Percentiles rank a stretch among this genome's conserved stretches.
Conservation (phyloP, 2,113 vertebrate species). For the Aldabrachelys gigantea region DNA sequence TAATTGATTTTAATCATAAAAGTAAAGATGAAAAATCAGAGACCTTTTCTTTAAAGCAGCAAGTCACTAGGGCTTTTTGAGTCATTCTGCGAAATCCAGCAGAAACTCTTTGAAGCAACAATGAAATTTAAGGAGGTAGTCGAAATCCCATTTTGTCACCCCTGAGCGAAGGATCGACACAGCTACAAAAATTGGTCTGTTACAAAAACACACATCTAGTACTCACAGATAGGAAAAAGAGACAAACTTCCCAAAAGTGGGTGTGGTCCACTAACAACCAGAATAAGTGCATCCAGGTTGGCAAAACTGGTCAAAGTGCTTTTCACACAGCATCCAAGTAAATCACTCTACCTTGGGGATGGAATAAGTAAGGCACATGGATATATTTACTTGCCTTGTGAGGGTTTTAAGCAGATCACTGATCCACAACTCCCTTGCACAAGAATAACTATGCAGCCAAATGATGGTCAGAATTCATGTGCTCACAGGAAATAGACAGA, state of each 20-base stretch:
- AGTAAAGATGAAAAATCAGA: background rate
- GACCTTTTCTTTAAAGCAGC: background rate
- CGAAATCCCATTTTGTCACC: background rate
- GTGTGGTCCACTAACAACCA: background rate
- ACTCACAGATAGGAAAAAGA: background rate
- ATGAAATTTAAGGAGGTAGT: rapidly evolving
- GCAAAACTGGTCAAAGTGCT: rapidly evolving
- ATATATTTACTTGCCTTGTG: background rate
- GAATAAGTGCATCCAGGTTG: rapidly evolving
- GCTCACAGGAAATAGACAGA: background rate
- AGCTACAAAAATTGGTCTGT: background rate
- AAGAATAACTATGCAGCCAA: background rate
- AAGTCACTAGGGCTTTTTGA: background rate
- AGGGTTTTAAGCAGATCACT: background rate
- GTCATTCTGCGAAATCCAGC: background rate
- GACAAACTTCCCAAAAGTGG: background rate
- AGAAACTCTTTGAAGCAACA: background rate
- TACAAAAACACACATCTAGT: background rate
- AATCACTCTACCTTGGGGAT: background rate
- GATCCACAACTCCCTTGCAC: background rate
- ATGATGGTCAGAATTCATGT: background rate
- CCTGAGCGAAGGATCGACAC: background rate
- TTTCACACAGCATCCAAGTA: background rate
- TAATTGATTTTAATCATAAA: background rate
- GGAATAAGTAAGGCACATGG: background rate